Evolutionary conservation across 2,888 invertebrate species (phyloP), one percentile per base, ranked within the genome.

Genomic region (Dendrolimus pini): DNA sequence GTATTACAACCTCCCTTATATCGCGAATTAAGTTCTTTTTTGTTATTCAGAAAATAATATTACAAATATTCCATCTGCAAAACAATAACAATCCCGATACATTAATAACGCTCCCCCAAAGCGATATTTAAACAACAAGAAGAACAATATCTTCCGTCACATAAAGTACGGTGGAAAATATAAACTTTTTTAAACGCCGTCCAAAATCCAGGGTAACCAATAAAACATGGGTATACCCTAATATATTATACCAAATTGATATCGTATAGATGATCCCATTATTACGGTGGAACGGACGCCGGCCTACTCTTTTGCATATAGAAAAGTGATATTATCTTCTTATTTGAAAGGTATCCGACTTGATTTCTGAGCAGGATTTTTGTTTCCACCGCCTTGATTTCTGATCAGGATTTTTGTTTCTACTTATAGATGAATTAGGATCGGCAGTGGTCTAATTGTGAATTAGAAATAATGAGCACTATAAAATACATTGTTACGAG

Each of bases 211-310:
- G 74, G 66, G 74, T 74, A 70, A 75, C 82, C 86, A 80, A 87
- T 87, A 86, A 83, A 83, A 85, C 81, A 83, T 80, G 77, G 77
- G 82, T 80, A 85, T 74, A 81, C 85, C 85, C 77, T 78, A 83
- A 85, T 85, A 84, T 80, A 81, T 85, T 81, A 80, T 74, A 70
- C 75, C 71, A 74, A 76, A 83, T 83, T 82, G 77, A 80, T 81
- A 83, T 76, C 69, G 76, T 75, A 78, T 76, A 80, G 82, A 82
- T 83, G 85, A 85, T 88, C 85, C 82, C 72, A 81, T 83, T 85
- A 83, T 82, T 73, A 73, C 82, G 80, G 77, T 69, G 73, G 75
- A 75, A 66, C 70, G 68, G 70, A 75, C 69, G 69, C 54, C 59
- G 65, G 61, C 65, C 57, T 54, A 59, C 70, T 73, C 72, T 72